A percentile compares a stretch with the other conserved stretches of the same genome.
phyloP scores from a whole-genome alignment of 2,888 invertebrate species.

The Drosophila austrosaltans region DNA sequence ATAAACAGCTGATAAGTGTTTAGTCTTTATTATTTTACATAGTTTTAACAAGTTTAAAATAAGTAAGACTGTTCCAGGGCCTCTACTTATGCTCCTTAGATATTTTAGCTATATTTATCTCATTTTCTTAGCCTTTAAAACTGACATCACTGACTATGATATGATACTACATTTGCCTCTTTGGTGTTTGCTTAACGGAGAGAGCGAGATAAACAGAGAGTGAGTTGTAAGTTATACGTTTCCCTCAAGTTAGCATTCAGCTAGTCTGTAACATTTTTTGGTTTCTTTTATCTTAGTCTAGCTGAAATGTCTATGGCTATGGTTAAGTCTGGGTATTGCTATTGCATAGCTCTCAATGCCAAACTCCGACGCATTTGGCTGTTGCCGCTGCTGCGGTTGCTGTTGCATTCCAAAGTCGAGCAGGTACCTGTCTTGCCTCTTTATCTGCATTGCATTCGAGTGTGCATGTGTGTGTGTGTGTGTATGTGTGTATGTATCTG shows the following conservation, averaged over 20 bases:
- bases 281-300: conserved; percentile 33
- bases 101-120: not conserved
- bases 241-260: conserved; percentile 10
- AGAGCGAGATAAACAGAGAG: conserved; percentile 1
- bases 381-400: conserved; percentile 37
- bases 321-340: conserved; percentile 30
- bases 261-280: conserved; percentile 43
- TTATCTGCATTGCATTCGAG: conserved; percentile 28
- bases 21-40: too few species aligned
- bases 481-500: conserved; percentile 39
- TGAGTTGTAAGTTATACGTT: not conserved
- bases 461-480: not conserved
- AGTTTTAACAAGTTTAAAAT: too few species aligned
- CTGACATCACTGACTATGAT: not conserved
- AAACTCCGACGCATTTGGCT: conserved; percentile 71
- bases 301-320: conserved; percentile 14
- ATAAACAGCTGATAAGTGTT: too few species aligned
- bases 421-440: conserved; percentile 76
- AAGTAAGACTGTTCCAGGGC: too few species aligned
- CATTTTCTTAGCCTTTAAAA: not conserved
- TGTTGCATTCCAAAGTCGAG: conserved; percentile 66
- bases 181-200: not conserved
- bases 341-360: conserved; percentile 54
- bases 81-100: too few species aligned
- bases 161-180: not conserved